These are phyloP conservation scores for Aegypius monachus DNA, from an alignment of 2,113 vertebrate species.

Conservation along the genomic window DNA sequence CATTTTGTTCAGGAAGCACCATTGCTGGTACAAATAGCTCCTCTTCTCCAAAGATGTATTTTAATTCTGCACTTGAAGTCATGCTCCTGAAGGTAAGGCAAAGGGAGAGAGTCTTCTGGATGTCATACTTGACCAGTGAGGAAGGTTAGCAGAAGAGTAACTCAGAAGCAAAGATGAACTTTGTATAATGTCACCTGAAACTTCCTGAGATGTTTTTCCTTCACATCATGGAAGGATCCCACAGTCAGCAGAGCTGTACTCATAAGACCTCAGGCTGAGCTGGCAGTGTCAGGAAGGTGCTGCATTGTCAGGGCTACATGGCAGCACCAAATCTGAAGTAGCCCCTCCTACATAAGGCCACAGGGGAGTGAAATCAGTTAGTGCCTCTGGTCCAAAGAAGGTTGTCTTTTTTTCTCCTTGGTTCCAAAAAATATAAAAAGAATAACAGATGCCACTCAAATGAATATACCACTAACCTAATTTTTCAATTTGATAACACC, in stretches of 20 bases:
- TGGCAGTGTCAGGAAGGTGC: background rate
- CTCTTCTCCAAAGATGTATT: background rate
- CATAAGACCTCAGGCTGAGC: background rate
- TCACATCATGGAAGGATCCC: background rate
- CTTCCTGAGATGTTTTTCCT: background rate
- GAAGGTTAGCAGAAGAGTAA: background rate
- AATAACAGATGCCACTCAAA: slow-evolving; percentile 53
- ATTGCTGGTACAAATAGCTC: background rate
- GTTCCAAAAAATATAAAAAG: slow-evolving; percentile 42
- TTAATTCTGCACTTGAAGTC: background rate
- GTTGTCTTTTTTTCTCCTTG: background rate
- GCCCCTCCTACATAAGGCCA: background rate
- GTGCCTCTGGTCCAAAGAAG: background rate
- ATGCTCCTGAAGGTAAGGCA: background rate
- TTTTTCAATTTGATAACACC: slow-evolving; percentile 62
- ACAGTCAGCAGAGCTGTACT: background rate
- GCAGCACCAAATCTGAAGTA: background rate
- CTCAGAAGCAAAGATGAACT: background rate
- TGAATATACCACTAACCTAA: slow-evolving; percentile 54
- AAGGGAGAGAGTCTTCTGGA: background rate
- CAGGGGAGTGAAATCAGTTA: background rate
- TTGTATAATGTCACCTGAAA: background rate
- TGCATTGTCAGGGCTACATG: background rate
- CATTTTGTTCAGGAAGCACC: background rate
- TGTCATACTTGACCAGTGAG: background rate